Evolutionary conservation across 2,113 vertebrate genomes (phyloP).

Genomic region (Aspiorhynchus laticeps): DNA sequence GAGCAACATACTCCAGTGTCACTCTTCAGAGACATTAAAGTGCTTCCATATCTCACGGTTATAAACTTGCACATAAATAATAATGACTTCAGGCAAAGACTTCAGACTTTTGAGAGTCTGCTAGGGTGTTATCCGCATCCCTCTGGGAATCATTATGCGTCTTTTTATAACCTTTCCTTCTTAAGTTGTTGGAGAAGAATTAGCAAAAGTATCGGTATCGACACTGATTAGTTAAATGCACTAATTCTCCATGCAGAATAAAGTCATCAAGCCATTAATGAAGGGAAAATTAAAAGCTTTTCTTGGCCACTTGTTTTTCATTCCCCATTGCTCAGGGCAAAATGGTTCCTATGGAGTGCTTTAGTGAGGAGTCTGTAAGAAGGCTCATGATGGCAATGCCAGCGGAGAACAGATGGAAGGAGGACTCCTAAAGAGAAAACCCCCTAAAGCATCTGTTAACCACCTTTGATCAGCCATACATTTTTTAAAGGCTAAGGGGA

Average conservation of each 20-base stretch:
- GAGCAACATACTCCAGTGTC: neutral
- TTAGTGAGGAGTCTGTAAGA: constrained; percentile 54
- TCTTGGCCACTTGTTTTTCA: constrained; percentile 48
- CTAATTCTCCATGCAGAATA: constrained; percentile 51
- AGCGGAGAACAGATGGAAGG: constrained; percentile 70
- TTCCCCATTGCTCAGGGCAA: constrained; percentile 57
- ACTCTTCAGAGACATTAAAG: neutral
- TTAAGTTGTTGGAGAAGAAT: constrained; percentile 24
- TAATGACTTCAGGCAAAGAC: constrained; percentile 33
- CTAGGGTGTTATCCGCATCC: constrained; percentile 1
- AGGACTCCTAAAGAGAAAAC: constrained; percentile 65
- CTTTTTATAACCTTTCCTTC: constrained; percentile 27
- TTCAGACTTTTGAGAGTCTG: neutral
- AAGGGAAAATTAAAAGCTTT: constrained; percentile 56
- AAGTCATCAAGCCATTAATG: constrained; percentile 58
- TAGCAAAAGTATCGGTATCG: constrained; percentile 31
- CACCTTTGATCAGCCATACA: constrained; percentile 63
- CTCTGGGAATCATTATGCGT: neutral
- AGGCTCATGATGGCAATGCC: constrained; percentile 59
- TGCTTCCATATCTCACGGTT: neutral
- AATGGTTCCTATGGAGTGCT: constrained; percentile 56
- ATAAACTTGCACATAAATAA: constrained; percentile 27
- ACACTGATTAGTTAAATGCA: constrained; percentile 50
- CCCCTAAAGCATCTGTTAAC: constrained; percentile 71
- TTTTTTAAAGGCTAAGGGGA: constrained; percentile 45